A percentile compares a stretch with the other conserved stretches of the same genome.
phyloP scores from a whole-genome alignment of 2,113 vertebrate species.

The Ibidorhyncha struthersii region DNA sequence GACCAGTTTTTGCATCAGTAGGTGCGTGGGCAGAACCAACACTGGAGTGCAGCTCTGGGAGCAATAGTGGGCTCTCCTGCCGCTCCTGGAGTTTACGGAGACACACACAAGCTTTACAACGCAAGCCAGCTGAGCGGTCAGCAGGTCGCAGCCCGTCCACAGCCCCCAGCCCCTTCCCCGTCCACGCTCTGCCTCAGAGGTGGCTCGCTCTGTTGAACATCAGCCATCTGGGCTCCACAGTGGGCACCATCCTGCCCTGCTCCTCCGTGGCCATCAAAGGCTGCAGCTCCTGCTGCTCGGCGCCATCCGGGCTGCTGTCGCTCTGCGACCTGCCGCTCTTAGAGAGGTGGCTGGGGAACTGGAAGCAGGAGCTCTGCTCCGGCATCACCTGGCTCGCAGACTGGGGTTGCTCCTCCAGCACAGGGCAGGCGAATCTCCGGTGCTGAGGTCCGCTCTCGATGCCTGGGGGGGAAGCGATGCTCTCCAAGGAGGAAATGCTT shows the following conservation, averaged over 20 bases:
- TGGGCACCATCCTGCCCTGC: slow-evolving; percentile 62
- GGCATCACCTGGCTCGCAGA: slow-evolving; percentile 12
- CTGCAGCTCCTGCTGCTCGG: slow-evolving; percentile 82
- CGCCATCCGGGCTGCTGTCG: slow-evolving; percentile 69
- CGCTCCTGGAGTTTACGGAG: not conserved
- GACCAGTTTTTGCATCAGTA: not conserved
- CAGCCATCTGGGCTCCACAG: slow-evolving; percentile 64
- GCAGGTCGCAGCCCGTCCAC: not conserved
- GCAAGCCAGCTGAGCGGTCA: not conserved
- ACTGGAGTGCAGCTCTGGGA: not conserved
- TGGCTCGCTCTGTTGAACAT: slow-evolving; percentile 79
- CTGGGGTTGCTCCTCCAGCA: slow-evolving; percentile 65
- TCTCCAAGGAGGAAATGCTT: slow-evolving; percentile 95
- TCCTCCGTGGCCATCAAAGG: slow-evolving; percentile 83
- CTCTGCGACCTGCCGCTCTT: slow-evolving; percentile 73
- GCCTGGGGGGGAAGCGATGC: slow-evolving; percentile 87
- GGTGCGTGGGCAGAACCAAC: not conserved
- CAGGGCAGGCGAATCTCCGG: slow-evolving; percentile 65
- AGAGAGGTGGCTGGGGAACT: slow-evolving; percentile 72
- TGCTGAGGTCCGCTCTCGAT: slow-evolving; percentile 71
- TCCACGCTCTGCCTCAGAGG: slow-evolving; percentile 50
- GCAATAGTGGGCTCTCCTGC: not conserved
- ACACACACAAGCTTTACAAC: not conserved
- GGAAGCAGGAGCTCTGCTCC: slow-evolving; percentile 75
- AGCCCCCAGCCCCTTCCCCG: not conserved